Conservation (phyloP, 2,113 vertebrate species). For the Sceloporus undulatus region DNA sequence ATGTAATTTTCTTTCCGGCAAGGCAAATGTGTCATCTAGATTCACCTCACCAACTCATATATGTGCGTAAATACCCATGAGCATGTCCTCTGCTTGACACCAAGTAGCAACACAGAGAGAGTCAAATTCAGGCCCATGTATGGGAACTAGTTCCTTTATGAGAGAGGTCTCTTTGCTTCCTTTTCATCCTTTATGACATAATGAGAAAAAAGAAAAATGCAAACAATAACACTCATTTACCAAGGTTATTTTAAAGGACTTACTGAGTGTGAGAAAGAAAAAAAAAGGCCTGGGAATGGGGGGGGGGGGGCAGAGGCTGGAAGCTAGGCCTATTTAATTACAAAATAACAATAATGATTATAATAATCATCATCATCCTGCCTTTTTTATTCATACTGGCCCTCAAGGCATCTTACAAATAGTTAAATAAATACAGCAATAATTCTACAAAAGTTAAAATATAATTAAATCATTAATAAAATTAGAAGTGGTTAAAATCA, state of each 20-base stretch:
- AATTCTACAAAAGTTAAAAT: no score
- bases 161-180: neutral
- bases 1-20: conserved; percentile 3
- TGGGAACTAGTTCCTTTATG: neutral
- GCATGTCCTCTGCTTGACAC: neutral
- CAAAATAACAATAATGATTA: no score
- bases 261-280: neutral
- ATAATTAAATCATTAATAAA: no score
- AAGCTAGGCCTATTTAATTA: no score
- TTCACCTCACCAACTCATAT: neutral
- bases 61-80: conserved; percentile 20
- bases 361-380: no score
- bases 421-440: no score
- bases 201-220: neutral
- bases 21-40: conserved; percentile 12
- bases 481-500: no score
- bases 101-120: conserved; percentile 16
- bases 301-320: neutral
- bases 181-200: conserved; percentile 13
- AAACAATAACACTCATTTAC: neutral
- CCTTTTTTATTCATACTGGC: no score
- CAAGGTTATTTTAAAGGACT: neutral
- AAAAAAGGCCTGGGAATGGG: neutral
- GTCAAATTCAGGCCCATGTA: conserved; percentile 36
- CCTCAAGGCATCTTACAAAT: no score